A percentile compares a stretch with the other conserved stretches of the same genome.
These are phyloP conservation scores for Heptranchias perlo DNA, from an alignment of 2,113 vertebrate species.

Conservation along the genomic window DNA sequence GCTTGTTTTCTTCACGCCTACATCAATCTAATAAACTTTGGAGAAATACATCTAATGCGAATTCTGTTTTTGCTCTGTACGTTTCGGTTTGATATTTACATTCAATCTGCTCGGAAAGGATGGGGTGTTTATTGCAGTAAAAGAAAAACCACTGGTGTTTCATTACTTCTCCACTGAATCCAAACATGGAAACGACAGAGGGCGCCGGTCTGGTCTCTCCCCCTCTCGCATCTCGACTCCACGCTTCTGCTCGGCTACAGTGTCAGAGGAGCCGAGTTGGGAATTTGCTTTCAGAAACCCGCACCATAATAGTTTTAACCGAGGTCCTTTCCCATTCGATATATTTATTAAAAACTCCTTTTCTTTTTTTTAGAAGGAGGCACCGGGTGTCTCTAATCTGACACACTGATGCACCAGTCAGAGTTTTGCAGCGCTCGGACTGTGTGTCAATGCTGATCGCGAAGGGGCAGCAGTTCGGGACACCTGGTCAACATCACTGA, in stretches of 20 bases:
- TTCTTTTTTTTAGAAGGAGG: neutral
- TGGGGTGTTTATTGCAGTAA: neutral
- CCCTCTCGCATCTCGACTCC: neutral
- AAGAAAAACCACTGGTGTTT: neutral
- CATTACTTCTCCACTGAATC: neutral
- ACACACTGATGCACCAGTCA: neutral
- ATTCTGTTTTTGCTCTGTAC: neutral
- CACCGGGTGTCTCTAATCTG: too few relatives aligned
- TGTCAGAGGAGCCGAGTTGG: neutral
- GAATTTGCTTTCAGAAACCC: neutral
- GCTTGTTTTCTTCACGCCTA: neutral
- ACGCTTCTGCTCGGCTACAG: neutral
- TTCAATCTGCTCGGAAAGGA: neutral
- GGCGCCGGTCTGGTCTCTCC: neutral
- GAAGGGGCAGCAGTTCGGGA: too few relatives aligned
- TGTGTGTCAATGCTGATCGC: neutral
- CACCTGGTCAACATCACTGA: neutral
- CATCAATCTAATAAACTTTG: neutral
- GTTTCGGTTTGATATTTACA: neutral
- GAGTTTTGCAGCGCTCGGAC: neutral
- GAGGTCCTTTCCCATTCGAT: neutral
- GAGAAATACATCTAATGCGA: neutral
- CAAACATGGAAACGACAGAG: neutral
- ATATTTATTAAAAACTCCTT: neutral
- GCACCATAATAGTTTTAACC: neutral